A percentile compares a stretch with the other conserved stretches of the same genome.
Evolutionary conservation across 2,888 invertebrate genomes (phyloP).

Genomic region (Xestia ashworthii): DNA sequence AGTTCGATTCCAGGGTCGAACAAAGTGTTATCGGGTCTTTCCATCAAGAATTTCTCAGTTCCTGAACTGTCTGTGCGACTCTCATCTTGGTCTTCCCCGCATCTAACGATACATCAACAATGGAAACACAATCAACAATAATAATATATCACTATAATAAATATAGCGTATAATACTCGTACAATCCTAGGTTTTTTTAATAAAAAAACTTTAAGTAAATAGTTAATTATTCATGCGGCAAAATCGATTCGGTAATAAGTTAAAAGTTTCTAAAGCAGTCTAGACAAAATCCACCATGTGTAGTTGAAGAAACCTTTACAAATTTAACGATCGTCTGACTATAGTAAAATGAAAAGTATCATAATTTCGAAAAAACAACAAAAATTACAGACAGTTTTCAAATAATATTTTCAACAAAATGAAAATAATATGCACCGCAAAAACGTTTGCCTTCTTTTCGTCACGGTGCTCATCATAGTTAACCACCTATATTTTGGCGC

Average conservation of each 20-base stretch:
- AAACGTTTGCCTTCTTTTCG: constrained; percentile 9
- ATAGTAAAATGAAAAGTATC: background rate
- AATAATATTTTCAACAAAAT: background rate
- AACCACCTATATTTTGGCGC: too few species aligned
- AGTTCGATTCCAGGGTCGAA: too few species aligned
- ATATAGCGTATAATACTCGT: too few species aligned
- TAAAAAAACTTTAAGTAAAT: background rate
- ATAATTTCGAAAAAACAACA: background rate
- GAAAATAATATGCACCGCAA: background rate
- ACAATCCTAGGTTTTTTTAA: too few species aligned
- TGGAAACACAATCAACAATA: too few species aligned
- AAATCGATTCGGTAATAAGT: constrained; percentile 1
- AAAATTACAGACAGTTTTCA: background rate
- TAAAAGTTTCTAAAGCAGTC: background rate
- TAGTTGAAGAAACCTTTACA: background rate
- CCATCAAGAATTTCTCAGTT: too few species aligned
- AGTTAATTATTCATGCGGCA: background rate
- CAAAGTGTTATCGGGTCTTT: too few species aligned
- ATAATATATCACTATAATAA: too few species aligned
- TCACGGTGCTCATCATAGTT: too few species aligned
- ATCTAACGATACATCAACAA: too few species aligned
- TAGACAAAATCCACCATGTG: background rate
- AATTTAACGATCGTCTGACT: background rate
- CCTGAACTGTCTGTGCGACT: too few species aligned
- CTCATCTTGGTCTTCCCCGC: too few species aligned